Conservation (phyloP, 1,140 invertebrate species). For the Drosophila kohkoa region DNA sequence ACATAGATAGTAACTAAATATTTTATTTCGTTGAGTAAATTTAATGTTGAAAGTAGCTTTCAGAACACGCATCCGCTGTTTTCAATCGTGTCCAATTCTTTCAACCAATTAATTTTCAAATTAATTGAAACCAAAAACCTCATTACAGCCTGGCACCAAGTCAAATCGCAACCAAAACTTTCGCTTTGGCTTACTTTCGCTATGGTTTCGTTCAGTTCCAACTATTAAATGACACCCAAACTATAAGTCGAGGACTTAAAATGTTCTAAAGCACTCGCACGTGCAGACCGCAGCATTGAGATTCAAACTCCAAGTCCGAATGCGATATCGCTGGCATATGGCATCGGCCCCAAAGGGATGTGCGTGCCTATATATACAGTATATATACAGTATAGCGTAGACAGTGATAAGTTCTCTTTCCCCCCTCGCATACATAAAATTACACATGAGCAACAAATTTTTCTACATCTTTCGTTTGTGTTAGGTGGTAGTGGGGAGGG, state of each 20-base stretch:
- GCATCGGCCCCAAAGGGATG: constrained; percentile 3
- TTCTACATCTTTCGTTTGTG: constrained; percentile 53
- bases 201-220: constrained; percentile 22
- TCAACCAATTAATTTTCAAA: constrained; percentile 65
- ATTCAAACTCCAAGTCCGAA: constrained; percentile 1
- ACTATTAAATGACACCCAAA: constrained; percentile 49
- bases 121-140: constrained; percentile 54
- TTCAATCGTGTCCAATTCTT: constrained; percentile 32
- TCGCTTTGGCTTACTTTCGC: constrained; percentile 29
- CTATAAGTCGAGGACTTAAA: constrained; percentile 73
- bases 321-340: constrained; percentile 24
- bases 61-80: not conserved
- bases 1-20: no score
- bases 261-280: constrained; percentile 50
- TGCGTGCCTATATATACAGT: constrained; percentile 21
- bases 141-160: constrained; percentile 44
- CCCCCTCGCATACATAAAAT: constrained; percentile 54
- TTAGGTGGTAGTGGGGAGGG: constrained; percentile 14
- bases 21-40: not conserved
- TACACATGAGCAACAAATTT: constrained; percentile 62
- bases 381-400: not conserved
- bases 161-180: constrained; percentile 45
- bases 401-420: constrained; percentile 1
- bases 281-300: constrained; percentile 38
- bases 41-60: not conserved